Evolutionary conservation across 1,140 invertebrate genomes (phyloP), one percentile per base, ranked within the genome.

Genomic region (Drosophila tsacasi): DNA sequence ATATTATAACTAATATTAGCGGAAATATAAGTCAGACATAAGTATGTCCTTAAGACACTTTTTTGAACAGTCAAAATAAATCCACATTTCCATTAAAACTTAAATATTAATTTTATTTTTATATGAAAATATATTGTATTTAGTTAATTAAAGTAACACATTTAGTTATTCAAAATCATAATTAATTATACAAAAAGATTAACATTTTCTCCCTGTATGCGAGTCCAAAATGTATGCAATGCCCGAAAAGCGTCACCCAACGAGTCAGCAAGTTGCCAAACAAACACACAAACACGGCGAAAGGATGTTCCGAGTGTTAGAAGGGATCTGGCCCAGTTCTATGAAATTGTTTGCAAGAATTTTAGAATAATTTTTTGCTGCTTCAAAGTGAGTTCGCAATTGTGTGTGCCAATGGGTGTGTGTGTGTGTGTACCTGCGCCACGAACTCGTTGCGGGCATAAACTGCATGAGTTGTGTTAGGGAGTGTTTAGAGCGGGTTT

Each of bases 391-490:
- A 73, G 67, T 74, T 61, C 54, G 63, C 57, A 25, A 49, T 44
- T 54, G 61, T 65, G 12, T 78, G 69, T 54, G 54, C 61, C 27
- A 58, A 60, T 67, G 27, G 27, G 49, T 52, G 49, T 25, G 19
- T 47, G 54, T 66, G 17, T n/a, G 40, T 49, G 15, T 12, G 9
- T 50, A 39, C 78, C 66, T 78, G 66, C 46, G 69, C 67, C 78
- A 75, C 39, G 62, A 79, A 60, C 62, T 66, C 67, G 63, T 79
- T 71, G 71, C 39, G 63, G 55, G 78, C 81, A 74, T 87, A 87
- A 87, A 83, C 76, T 89, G 80, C 81, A 89, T 81, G 84, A 83
- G 77, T 87, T 91, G 83, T 91, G 80, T 83, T 78, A 81, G 86
- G 69, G 81, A 87, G 83, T 91, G 87, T 91, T 87, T 91, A 91